Evolutionary conservation across 1,140 invertebrate species (phyloP).

Genomic region (Danaus melanippus): DNA sequence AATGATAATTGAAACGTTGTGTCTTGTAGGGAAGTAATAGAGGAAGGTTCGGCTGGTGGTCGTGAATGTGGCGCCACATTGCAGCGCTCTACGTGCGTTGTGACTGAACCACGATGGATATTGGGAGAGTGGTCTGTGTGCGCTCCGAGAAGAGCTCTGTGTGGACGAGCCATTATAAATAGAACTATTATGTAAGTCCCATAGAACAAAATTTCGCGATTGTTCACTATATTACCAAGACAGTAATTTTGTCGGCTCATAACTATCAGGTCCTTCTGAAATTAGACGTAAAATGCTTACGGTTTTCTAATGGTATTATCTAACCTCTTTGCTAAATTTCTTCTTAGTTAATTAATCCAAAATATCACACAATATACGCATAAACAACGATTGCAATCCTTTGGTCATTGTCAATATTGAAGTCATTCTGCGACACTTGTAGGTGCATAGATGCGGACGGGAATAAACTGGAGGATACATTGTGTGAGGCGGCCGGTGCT

Average conservation of each 20-base stretch:
- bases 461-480: constrained; percentile 54
- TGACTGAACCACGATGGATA: constrained; percentile 56
- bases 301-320: no score
- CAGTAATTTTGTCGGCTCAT: no score
- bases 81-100: constrained; percentile 60
- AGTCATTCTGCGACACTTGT: not conserved
- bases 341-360: no score
- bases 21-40: constrained; percentile 48
- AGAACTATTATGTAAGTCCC: constrained; percentile 45
- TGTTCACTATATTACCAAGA: no score
- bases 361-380: no score
- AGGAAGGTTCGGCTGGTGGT: constrained; percentile 54
- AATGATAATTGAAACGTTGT: no score
- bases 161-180: constrained; percentile 66
- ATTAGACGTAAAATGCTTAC: no score
- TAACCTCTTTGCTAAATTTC: no score
- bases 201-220: no score
- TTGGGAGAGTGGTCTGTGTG: constrained; percentile 72
- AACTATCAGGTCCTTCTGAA: no score
- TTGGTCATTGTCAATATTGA: not conserved
- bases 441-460: constrained; percentile 68
- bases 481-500: constrained; percentile 65
- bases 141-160: constrained; percentile 73
- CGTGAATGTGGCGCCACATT: constrained; percentile 67
- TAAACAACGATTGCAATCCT: not conserved